Base-by-base conservation (phyloP, 2,797 vertebrate species). In the Rhinella marina region DNA sequence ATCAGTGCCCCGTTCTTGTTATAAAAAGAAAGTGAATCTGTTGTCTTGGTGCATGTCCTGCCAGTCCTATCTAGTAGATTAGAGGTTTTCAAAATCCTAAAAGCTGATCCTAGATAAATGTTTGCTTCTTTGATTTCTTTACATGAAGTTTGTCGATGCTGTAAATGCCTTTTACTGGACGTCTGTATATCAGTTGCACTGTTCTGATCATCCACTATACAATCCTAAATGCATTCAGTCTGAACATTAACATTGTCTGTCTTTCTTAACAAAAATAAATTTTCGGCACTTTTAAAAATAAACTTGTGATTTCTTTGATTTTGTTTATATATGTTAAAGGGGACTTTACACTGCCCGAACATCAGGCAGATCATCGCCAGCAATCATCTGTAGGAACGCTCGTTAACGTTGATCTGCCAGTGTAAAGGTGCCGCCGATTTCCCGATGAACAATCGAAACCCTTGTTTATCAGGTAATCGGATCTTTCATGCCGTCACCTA, bases 261-360 rank as follows among this genome's bases (percentile, higher is more conserved):
- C 29, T 78, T 88, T 79, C 73, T 79, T 84, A 79, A 83, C 29
- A 16, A 23, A 77, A 83, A 66, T 52, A 84, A 84, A 78, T 78
- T 84, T 88, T 87, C 48, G 54, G 50, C 86, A 70, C 73, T 79
- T 88, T 88, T 78, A 52, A 75, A 62, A 48, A 79, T 50, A 79
- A 27, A 62, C 23, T 61, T 76, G 70, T 48, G 14, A 14, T 61
- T 19, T 19, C 14, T 75, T 84, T 6, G 48, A 61, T 50, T 56
- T 50, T 50, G 12, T 77, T 25, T 9, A 23, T 75, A 41, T 41
- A 41, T 6, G 4, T 6, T 41, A 6, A 6, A 41, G 41, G 41
- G 41, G 32, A 0, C 32, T 41, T 41, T 41, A 41, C 32, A 41
- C 32, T 41, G 32, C 32, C 32, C 32, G 32, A 41, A 41, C 32